phyloP scores from a whole-genome alignment of 1,140 invertebrate genomes.

The Nautilus pompilius region DNA sequence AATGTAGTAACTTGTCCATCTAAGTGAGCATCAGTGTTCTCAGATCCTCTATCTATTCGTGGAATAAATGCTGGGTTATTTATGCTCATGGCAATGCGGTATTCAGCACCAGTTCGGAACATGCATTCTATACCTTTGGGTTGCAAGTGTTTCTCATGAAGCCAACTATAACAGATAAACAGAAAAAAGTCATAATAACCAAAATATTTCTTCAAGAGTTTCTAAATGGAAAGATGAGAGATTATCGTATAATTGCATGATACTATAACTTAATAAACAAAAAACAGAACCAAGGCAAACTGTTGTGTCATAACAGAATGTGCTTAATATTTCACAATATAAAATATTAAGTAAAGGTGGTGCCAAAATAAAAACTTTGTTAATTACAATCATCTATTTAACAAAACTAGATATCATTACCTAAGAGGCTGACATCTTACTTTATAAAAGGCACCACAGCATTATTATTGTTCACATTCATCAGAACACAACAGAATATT shows the following conservation, averaged over 20 bases:
- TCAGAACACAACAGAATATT: too few species aligned
- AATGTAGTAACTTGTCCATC: slow-evolving; percentile 31
- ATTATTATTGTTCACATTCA: too few species aligned
- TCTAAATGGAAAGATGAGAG: neutral
- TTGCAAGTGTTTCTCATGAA: slow-evolving; percentile 26
- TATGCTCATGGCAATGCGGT: slow-evolving; percentile 23
- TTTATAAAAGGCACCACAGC: too few species aligned
- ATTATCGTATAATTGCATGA: neutral
- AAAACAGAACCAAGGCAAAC: neutral
- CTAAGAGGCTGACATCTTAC: too few species aligned
- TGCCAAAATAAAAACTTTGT: neutral
- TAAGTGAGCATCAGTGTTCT: slow-evolving; percentile 23
- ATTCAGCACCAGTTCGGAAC: slow-evolving; percentile 26
- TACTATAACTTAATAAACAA: neutral
- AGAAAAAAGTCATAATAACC: neutral
- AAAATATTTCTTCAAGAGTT: neutral
- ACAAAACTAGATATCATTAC: too few species aligned
- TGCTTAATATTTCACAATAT: neutral
- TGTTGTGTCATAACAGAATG: neutral
- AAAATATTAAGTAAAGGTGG: neutral
- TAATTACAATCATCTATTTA: too few species aligned
- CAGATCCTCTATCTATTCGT: slow-evolving; percentile 8
- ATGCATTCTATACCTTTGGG: slow-evolving; percentile 23
- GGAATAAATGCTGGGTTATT: slow-evolving; percentile 36
- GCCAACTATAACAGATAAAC: slow-evolving; percentile 26